Evolutionary conservation across 2,113 vertebrate genomes (phyloP).

Genomic region (Lamprologus tigripictilis): DNA sequence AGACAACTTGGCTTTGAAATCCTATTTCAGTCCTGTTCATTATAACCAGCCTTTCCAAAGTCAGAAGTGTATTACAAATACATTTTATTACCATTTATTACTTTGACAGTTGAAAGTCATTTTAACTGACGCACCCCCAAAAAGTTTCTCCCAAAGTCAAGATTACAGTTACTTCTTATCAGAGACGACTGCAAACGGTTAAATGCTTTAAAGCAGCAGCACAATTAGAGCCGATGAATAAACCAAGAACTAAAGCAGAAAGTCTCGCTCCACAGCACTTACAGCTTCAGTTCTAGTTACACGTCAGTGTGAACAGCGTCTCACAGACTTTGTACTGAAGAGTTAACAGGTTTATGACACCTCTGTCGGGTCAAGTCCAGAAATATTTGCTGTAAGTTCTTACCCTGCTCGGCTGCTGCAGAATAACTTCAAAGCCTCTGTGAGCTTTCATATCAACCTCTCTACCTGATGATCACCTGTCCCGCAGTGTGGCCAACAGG

Average conservation of each 20-base stretch:
- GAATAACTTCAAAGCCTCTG: not conserved
- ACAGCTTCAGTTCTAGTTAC: not conserved
- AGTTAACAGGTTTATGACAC: not conserved
- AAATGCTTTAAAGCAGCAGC: not conserved
- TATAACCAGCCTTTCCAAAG: not conserved
- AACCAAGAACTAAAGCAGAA: not conserved
- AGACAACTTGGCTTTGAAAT: not conserved
- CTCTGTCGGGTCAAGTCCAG: not conserved
- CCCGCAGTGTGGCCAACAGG: not conserved
- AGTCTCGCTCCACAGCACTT: accelerated
- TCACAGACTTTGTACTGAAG: not conserved
- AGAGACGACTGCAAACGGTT: not conserved
- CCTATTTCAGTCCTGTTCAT: accelerated
- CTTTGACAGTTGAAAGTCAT: not conserved
- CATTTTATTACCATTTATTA: accelerated
- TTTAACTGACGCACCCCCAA: not conserved
- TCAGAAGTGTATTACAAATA: not conserved
- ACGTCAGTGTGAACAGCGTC: not conserved
- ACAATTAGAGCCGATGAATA: accelerated
- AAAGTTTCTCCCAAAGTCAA: not conserved
- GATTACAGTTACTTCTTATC: not conserved
- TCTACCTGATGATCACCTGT: not conserved
- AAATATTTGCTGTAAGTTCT: accelerated
- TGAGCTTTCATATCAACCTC: not conserved
- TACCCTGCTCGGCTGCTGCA: not conserved